Base-by-base conservation (phyloP, 2,113 vertebrate genomes). In the Vidua chalybeata region DNA sequence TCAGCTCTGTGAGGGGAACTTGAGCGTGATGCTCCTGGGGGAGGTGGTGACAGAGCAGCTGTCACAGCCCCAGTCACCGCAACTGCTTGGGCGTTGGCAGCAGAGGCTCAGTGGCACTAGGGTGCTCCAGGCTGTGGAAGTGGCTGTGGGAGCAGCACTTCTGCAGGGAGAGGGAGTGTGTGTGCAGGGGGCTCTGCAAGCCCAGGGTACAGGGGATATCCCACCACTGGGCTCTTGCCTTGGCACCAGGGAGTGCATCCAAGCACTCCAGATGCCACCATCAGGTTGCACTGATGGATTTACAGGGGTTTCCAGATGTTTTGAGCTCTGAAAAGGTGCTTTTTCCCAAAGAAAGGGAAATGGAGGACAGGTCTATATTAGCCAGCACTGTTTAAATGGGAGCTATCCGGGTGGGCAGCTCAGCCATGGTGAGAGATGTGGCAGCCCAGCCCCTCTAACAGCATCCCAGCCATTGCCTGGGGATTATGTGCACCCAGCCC, bases 101-200 rank as follows among this genome's bases (percentile, higher is more conserved):
- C 8, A 0, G 0, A 19, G 37, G 58, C 24, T 84, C 15, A 0
- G 63, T 1, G 2, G 31, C 28, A 13, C 21, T 2, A 1, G 37
- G 10, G n/a, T 3, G 24, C 59, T 33, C 21, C 0, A 1, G 55
- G 51, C 55, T 56, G 45, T 1, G 1, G 46, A 43, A 54, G 64
- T 0, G 6, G 39, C 68, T 73, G 12, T 0, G 3, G 28, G 51
- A 58, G 81, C 1, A 4, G 30, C 11, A 4, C 11, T 23, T 27
- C 0, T 15, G 14, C 51, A 21, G 30, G 22, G 43, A 37, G 4
- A 1, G 19, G 10, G 11, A 11, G 8, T 15, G 37, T 7, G 46
- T 27, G 66, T 9, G 15, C 1, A 1, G 30, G 14, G 10, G 19
- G 15, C 16, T 59, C 77, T 45, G 24, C 67, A 7, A 11, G 10